Evolutionary conservation across 2,797 vertebrate genomes (phyloP).

Genomic region (Rhabdophis nuchalis): DNA sequence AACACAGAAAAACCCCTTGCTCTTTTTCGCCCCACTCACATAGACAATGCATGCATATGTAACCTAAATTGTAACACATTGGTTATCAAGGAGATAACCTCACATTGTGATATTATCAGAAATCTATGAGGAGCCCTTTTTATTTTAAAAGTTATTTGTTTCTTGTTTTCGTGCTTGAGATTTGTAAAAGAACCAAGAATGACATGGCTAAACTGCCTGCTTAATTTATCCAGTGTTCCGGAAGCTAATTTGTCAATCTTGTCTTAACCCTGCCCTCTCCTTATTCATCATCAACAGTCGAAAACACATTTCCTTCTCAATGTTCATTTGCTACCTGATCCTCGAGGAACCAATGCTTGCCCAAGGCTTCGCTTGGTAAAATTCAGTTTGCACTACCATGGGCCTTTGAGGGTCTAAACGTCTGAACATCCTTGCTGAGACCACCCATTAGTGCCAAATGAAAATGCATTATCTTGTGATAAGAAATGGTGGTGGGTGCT

Average conservation of each 20-base stretch:
- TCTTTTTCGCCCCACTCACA: background rate
- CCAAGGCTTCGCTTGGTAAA: background rate
- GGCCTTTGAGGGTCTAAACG: constrained; percentile 3
- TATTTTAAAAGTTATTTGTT: constrained; percentile 35
- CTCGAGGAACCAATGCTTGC: constrained; percentile 11
- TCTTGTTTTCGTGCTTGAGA: constrained; percentile 11
- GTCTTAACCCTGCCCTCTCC: constrained; percentile 33
- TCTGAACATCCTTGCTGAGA: constrained; percentile 19
- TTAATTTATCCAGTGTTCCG: constrained; percentile 50
- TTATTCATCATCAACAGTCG: constrained; percentile 36
- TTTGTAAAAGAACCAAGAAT: constrained; percentile 32
- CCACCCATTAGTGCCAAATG: constrained; percentile 1
- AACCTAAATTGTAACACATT: constrained; percentile 32
- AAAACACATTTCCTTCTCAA: constrained; percentile 19
- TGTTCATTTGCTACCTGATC: constrained; percentile 1
- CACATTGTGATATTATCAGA: constrained; percentile 33
- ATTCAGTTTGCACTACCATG: background rate
- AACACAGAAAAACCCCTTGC: background rate
- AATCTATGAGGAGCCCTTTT: background rate
- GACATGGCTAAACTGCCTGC: constrained; percentile 28
- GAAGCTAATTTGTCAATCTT: constrained; percentile 23
- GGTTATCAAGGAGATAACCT: constrained; percentile 41
- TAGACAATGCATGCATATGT: background rate
- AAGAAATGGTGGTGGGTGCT: constrained; percentile 12
- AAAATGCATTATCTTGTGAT: constrained; percentile 17